Percentiles rank a stretch among this genome's conserved stretches.
phyloP scores from a whole-genome alignment of 2,888 invertebrate genomes.

The Allophyes oxyacanthae region DNA sequence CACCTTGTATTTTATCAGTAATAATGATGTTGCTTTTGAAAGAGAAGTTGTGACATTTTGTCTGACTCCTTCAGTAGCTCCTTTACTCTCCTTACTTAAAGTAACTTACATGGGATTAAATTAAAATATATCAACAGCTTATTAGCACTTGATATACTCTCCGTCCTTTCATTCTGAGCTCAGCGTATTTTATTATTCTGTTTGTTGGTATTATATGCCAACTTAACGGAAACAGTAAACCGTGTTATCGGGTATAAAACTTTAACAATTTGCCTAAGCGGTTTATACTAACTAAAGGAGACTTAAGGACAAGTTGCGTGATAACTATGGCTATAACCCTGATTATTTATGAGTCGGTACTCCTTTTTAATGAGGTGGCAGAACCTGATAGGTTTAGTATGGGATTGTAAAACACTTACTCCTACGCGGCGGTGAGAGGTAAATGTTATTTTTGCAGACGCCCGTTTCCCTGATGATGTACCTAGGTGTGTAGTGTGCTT shows the following conservation, averaged over 20 bases:
- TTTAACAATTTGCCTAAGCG: slow-evolving; percentile 55
- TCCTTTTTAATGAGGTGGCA: slow-evolving; percentile 43
- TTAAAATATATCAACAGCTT: too few species aligned
- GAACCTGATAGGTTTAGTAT: slow-evolving; percentile 45
- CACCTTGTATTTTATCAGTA: too few species aligned
- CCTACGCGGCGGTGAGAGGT: slow-evolving; percentile 33
- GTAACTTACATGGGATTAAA: too few species aligned
- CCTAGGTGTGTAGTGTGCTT: too few species aligned
- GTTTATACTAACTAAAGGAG: slow-evolving; percentile 53
- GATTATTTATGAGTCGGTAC: slow-evolving; percentile 57
- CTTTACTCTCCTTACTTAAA: too few species aligned
- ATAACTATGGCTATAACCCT: slow-evolving; percentile 52
- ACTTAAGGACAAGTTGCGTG: slow-evolving; percentile 50
- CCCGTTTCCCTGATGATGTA: slow-evolving; percentile 6
- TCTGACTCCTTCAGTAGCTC: too few species aligned
- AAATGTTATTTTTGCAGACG: slow-evolving; percentile 2
- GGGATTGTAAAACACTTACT: slow-evolving; percentile 29
- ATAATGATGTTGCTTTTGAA: too few species aligned
- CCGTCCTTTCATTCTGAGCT: slow-evolving; percentile 27
- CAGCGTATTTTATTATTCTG: slow-evolving; percentile 26
- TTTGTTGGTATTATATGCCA: slow-evolving; percentile 20
- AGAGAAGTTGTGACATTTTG: too few species aligned
- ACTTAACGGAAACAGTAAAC: slow-evolving; percentile 32
- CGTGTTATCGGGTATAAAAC: slow-evolving; percentile 46
- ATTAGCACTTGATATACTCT: too few species aligned